Conservation (phyloP, 2,888 invertebrate genomes). For the Phaonia tiefii region DNA sequence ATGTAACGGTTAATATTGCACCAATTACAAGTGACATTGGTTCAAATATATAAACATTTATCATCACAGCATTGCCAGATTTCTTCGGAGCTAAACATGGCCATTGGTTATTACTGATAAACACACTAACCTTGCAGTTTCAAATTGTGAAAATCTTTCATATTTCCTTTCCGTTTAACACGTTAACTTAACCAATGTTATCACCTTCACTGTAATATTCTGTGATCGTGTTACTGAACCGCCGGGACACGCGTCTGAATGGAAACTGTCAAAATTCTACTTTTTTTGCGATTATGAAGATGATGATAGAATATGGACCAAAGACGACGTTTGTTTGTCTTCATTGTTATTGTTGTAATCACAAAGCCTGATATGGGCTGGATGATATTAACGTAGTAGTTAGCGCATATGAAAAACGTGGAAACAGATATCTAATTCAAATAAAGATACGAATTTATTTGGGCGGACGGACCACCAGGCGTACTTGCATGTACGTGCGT, state of each 20-base stretch:
- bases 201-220: constrained; percentile 7
- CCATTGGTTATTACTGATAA: too few species aligned
- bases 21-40: too few species aligned
- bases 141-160: constrained; percentile 26
- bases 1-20: too few species aligned
- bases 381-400: constrained; percentile 37
- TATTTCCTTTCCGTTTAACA: not conserved
- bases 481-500: not conserved
- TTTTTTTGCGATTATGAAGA: constrained; percentile 33
- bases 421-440: constrained; percentile 48
- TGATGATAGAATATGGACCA: constrained; percentile 24
- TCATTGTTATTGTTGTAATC: constrained; percentile 29
- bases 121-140: constrained; percentile 26
- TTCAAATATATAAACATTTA: too few species aligned
- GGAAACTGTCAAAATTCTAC: constrained; percentile 56
- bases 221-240: constrained; percentile 21
- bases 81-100: too few species aligned
- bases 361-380: constrained; percentile 31
- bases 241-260: constrained; percentile 51
- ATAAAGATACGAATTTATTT: constrained; percentile 5
- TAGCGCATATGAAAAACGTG: constrained; percentile 33
- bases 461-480: not conserved
- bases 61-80: too few species aligned
- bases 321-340: constrained; percentile 6
- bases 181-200: not conserved